A percentile compares a stretch with the other conserved stretches of the same genome.
phyloP scores from a whole-genome alignment of 2,797 vertebrate species.

The Trachops cirrhosus region DNA sequence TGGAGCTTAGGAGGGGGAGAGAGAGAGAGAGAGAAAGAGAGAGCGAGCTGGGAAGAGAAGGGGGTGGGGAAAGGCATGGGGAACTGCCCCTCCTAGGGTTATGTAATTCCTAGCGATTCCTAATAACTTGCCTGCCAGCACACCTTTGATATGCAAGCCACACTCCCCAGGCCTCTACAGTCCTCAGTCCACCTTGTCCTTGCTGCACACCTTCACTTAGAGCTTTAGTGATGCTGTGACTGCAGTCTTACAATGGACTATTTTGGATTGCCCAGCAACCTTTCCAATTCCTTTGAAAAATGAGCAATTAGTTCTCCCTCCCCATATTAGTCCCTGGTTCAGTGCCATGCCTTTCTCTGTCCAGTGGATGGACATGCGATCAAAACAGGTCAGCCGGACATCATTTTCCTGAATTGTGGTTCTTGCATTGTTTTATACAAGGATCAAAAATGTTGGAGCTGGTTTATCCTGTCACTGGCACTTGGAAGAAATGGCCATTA shows the following conservation, averaged over 20 bases:
- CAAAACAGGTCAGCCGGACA: background rate
- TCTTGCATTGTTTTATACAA: background rate
- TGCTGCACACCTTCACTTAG: background rate
- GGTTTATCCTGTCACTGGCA: background rate
- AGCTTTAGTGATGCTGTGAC: background rate
- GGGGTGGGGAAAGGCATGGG: background rate
- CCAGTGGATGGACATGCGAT: background rate
- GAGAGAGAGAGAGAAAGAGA: background rate
- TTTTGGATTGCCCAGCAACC: background rate
- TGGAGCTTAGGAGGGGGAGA: background rate
- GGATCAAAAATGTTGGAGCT: background rate
- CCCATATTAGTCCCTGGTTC: background rate
- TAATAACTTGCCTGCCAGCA: background rate
- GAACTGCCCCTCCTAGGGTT: background rate
- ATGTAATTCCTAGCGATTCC: background rate
- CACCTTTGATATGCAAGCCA: background rate
- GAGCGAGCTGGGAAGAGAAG: no score
- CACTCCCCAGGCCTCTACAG: background rate
- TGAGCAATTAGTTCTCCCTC: background rate
- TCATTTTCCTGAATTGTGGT: background rate
- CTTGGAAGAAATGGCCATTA: background rate
- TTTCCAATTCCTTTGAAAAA: slow-evolving; percentile 21
- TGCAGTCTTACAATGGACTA: background rate
- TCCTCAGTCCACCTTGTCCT: background rate
- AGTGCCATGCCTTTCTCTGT: background rate